A percentile compares a stretch with the other conserved stretches of the same genome.
Evolutionary conservation across 2,888 invertebrate genomes (phyloP).

Genomic region (Volucella zonaria): DNA sequence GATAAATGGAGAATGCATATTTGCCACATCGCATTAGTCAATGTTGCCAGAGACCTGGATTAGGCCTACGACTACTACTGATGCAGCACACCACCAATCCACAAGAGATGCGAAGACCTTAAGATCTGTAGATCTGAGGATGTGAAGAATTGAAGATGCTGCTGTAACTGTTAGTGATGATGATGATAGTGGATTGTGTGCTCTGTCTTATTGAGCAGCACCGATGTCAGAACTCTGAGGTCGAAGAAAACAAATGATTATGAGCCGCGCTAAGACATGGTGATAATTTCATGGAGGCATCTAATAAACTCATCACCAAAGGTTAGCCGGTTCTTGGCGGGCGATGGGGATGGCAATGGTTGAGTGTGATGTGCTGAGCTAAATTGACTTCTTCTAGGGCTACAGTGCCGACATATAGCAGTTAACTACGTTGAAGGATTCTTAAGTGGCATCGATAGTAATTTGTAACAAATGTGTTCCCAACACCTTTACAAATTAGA

Average conservation of each 20-base stretch:
- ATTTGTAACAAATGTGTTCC: slow-evolving; percentile 32
- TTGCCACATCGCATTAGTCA: slow-evolving; percentile 73
- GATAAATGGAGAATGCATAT: slow-evolving; percentile 74
- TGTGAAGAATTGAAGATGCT: slow-evolving; percentile 40
- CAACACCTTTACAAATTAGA: slow-evolving; percentile 21
- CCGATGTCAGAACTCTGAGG: slow-evolving; percentile 50
- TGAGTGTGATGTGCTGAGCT: slow-evolving; percentile 17
- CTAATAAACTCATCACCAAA: slow-evolving; percentile 71
- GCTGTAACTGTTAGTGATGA: slow-evolving; percentile 48
- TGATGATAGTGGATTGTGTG: slow-evolving; percentile 63
- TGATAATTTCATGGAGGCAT: slow-evolving; percentile 71
- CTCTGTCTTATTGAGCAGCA: slow-evolving; percentile 72
- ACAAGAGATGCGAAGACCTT: slow-evolving; percentile 13
- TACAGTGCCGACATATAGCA: slow-evolving; percentile 30
- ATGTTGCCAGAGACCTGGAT: slow-evolving; percentile 53
- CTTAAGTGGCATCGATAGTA: slow-evolving; percentile 37
- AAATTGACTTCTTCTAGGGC: slow-evolving; percentile 68
- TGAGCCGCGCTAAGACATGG: slow-evolving; percentile 63
- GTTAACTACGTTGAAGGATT: slow-evolving; percentile 19
- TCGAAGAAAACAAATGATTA: slow-evolving; percentile 73
- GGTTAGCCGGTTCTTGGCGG: slow-evolving; percentile 12
- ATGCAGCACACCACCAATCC: slow-evolving; percentile 37
- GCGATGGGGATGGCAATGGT: neutral
- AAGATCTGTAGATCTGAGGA: slow-evolving; percentile 6
- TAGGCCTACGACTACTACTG: slow-evolving; percentile 16